Conservation (phyloP, 2,113 vertebrate genomes). For the Dasypus novemcinctus region DNA sequence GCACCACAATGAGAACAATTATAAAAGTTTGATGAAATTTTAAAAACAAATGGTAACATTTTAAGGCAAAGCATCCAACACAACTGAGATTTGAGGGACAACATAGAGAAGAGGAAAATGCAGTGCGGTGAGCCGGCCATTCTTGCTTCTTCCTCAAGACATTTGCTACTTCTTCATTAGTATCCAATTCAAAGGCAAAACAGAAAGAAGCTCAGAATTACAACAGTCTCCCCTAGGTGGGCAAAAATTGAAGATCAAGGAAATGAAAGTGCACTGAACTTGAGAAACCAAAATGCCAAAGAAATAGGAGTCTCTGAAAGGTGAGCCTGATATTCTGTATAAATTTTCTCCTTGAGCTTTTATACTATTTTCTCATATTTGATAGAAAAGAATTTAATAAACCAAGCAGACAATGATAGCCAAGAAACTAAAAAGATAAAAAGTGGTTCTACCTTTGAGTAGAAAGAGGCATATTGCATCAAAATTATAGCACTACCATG, state of each 20-base stretch:
- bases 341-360: not conserved
- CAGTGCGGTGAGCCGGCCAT: not conserved
- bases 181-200: not conserved
- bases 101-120: not conserved
- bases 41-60: not conserved
- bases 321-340: not conserved
- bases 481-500: not conserved
- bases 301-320: not conserved
- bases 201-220: not conserved
- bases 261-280: not conserved
- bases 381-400: not conserved
- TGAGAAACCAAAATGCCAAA: not conserved
- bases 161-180: not conserved
- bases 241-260: not conserved
- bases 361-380: not conserved
- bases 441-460: not conserved
- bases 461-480: too few species aligned
- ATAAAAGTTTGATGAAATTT: not conserved
- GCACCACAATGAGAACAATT: not conserved
- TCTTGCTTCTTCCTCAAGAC: not conserved
- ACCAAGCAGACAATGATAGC: not conserved
- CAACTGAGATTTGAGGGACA: not conserved
- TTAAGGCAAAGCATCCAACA: not conserved
- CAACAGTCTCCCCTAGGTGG: not conserved
- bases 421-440: not conserved